A percentile compares a stretch with the other conserved stretches of the same genome.
phyloP scores from a whole-genome alignment of 2,113 vertebrate genomes.

The Pedetes capensis region DNA sequence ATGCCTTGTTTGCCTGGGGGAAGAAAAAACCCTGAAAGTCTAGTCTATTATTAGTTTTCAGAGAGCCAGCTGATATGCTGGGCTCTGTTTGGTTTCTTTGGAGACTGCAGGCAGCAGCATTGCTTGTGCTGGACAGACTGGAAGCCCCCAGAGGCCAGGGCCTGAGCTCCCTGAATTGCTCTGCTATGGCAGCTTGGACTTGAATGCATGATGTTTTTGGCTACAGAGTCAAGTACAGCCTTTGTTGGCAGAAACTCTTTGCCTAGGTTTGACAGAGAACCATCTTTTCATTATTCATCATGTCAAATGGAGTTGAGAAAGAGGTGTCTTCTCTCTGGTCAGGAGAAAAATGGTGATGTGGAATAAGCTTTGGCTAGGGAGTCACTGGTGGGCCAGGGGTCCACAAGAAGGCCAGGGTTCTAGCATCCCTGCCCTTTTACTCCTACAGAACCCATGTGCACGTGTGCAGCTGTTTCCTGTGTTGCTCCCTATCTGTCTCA shows the following conservation, averaged over 20 bases:
- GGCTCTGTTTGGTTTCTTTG: neutral
- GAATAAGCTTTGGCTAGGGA: neutral
- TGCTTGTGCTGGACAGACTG: neutral
- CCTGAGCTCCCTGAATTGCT: neutral
- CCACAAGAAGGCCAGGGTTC: neutral
- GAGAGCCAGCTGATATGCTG: neutral
- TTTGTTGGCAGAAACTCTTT: neutral
- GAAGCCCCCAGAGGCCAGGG: neutral
- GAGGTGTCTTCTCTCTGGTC: neutral
- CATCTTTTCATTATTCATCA: neutral
- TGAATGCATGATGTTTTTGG: neutral
- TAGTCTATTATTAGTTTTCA: neutral
- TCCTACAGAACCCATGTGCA: neutral
- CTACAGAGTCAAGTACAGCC: neutral
- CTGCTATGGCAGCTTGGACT: neutral
- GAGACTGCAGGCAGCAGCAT: neutral
- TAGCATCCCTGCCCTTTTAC: neutral
- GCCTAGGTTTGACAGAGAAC: neutral
- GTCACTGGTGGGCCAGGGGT: neutral
- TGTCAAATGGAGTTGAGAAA: neutral
- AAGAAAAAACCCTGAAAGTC: neutral
- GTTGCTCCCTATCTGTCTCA: neutral
- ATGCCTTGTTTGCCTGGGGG: neutral
- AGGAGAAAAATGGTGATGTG: neutral
- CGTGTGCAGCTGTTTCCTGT: neutral